Evolutionary conservation across 2,797 vertebrate genomes (phyloP).

Genomic region (Loris lydekkerianus): DNA sequence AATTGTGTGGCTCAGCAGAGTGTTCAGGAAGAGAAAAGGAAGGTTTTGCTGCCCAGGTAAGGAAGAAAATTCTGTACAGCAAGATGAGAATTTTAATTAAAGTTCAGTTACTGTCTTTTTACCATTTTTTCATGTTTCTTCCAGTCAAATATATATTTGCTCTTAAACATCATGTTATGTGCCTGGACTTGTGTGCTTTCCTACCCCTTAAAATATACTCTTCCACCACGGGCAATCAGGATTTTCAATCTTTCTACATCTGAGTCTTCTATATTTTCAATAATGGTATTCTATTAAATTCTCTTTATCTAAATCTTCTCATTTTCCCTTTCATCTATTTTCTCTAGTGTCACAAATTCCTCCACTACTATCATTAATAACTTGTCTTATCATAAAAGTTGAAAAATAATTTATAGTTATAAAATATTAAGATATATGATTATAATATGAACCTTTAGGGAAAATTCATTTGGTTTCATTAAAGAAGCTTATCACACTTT

Average conservation of each 20-base stretch:
- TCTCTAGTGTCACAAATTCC: not conserved
- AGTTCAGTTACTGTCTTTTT: not conserved
- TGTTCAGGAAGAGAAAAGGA: not conserved
- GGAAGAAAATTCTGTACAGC: not conserved
- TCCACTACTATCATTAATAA: not conserved
- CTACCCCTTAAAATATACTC: not conserved
- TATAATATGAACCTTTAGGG: not conserved
- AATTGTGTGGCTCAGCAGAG: not conserved
- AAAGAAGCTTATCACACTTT: not conserved
- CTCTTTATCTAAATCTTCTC: not conserved
- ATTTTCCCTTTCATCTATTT: not conserved
- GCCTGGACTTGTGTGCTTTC: not conserved
- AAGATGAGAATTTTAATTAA: not conserved
- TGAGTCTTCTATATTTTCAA: not conserved
- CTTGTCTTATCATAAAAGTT: not conserved
- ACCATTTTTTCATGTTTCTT: not conserved
- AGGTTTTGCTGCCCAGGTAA: not conserved
- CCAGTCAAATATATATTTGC: not conserved
- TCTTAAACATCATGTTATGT: not conserved
- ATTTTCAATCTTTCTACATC: not conserved
- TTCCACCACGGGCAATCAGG: not conserved
- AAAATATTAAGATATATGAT: not conserved
- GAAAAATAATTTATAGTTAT: not conserved
- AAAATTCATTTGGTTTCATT: not conserved
- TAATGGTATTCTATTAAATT: not conserved